Evolutionary conservation across 35 echinoderm and acorn worm genomes (phyloP), one percentile per base, ranked within the genome.

Genomic region (Apostichopus californicus): DNA sequence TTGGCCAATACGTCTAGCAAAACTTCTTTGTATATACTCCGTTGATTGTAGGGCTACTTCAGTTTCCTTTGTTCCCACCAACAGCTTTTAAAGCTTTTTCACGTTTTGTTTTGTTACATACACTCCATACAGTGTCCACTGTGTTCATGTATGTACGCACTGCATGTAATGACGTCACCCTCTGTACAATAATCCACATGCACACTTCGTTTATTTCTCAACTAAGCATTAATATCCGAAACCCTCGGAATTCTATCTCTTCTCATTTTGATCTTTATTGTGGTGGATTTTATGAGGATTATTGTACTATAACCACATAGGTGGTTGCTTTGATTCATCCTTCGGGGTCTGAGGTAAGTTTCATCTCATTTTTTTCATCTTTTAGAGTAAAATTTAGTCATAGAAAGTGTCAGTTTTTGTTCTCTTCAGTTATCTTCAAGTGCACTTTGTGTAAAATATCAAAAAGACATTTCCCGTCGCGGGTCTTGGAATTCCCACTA

Each of bases 181-280:
- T 55, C 34, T 91, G 55, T 60, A 91, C 55, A 78, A 91, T 91
- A 91, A 91, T 91, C 89, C 77, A 91, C 89, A 91, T 91, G 77
- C 89, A 91, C 89, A 91, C 89, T 91, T 91, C 53, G 89, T 91
- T 91, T 91, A 91, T 91, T 91, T 91, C 89, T 91, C 89, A 91
- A 91, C 89, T 91, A 91, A 78, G 89, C 89, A 89, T 91, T 91
- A 91, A 78, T 91, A 91, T 78, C 77, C 72, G 89, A 91, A 91
- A 91, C 89, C 34, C 89, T 91, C 63, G 89, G 77, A 91, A 91
- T 78, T 78, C 61, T 78, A 91, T 46, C 71, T 91, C 77, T 68
- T 91, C 89, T 77, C 61, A 78, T 78, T 91, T 79, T 91, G 53
- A 59, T 56, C 56, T 26, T 53, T 10, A 78, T 79, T 78, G 22